These are phyloP conservation scores for Agrotis puta DNA, from an alignment of 2,888 invertebrate species.

Conservation along the genomic window DNA sequence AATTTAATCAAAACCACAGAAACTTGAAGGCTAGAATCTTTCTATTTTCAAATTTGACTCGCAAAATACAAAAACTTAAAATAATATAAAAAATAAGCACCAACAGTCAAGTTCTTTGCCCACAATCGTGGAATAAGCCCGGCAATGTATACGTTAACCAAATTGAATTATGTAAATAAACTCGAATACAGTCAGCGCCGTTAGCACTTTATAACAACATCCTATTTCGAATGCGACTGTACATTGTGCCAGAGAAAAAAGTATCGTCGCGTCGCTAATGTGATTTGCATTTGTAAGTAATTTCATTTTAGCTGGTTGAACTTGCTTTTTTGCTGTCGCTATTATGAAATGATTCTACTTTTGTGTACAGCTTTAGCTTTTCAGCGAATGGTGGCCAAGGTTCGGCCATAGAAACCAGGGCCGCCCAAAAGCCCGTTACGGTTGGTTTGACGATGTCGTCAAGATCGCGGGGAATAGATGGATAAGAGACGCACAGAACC, in stretches of 20 bases:
- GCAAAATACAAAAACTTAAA: slow-evolving; percentile 4
- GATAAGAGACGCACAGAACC: too few species aligned
- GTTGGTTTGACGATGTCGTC: too few species aligned
- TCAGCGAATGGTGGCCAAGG: too few species aligned
- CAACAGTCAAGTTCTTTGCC: slow-evolving; percentile 2
- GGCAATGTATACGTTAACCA: slow-evolving; percentile 15
- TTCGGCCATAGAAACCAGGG: too few species aligned
- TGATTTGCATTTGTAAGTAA: slow-evolving; percentile 51
- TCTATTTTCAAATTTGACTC: not conserved
- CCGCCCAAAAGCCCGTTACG: too few species aligned
- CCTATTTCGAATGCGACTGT: slow-evolving; percentile 40
- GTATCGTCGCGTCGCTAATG: slow-evolving; percentile 31
- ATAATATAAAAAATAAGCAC: slow-evolving; percentile 23
- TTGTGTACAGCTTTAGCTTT: too few species aligned
- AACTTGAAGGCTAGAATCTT: not conserved
- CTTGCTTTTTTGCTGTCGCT: not conserved
- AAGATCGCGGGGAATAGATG: too few species aligned
- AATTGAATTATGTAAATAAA: slow-evolving; percentile 57
- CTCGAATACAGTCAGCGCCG: slow-evolving; percentile 18
- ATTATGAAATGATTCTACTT: slow-evolving; percentile 3
- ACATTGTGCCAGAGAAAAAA: slow-evolving; percentile 27
- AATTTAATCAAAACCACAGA: not conserved
- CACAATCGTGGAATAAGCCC: slow-evolving; percentile 20
- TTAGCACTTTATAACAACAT: slow-evolving; percentile 43
- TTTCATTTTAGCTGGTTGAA: slow-evolving; percentile 27